Percentiles rank a stretch among this genome's conserved stretches.
These are phyloP conservation scores for Mizuhopecten yessoensis DNA, from an alignment of 1,140 invertebrate species.

Conservation along the genomic window DNA sequence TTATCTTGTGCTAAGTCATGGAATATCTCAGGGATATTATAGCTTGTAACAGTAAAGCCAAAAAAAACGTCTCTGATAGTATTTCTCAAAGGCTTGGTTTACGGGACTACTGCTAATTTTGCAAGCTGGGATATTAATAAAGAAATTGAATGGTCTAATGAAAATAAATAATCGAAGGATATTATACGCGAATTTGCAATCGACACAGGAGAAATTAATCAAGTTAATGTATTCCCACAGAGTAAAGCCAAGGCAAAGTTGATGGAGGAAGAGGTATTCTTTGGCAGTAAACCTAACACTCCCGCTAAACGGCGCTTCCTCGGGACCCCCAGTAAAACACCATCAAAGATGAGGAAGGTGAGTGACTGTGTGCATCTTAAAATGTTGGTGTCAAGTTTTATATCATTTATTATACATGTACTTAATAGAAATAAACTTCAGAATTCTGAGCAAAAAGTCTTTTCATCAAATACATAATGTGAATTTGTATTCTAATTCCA, in stretches of 20 bases:
- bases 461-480: no score
- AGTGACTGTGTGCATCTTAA: slow-evolving; percentile 35
- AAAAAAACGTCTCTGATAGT: no score
- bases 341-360: slow-evolving; percentile 80
- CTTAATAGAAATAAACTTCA: neutral
- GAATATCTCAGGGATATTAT: no score
- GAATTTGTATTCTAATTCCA: neutral
- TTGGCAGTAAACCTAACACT: slow-evolving; percentile 80
- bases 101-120: no score
- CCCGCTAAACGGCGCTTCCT: slow-evolving; percentile 75
- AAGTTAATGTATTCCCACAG: no score
- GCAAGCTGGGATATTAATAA: neutral
- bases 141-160: neutral
- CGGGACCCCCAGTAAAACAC: slow-evolving; percentile 78
- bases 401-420: no score
- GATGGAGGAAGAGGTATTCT: slow-evolving; percentile 81
- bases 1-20: no score
- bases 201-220: no score
- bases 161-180: no score
- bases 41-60: no score
- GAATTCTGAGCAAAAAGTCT: neutral
- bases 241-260: slow-evolving; percentile 75
- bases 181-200: no score
- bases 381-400: neutral
- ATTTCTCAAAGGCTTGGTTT: no score